These are phyloP conservation scores for Poeciliopsis retropinna DNA, from an alignment of 2,113 vertebrate species.

Conservation along the genomic window DNA sequence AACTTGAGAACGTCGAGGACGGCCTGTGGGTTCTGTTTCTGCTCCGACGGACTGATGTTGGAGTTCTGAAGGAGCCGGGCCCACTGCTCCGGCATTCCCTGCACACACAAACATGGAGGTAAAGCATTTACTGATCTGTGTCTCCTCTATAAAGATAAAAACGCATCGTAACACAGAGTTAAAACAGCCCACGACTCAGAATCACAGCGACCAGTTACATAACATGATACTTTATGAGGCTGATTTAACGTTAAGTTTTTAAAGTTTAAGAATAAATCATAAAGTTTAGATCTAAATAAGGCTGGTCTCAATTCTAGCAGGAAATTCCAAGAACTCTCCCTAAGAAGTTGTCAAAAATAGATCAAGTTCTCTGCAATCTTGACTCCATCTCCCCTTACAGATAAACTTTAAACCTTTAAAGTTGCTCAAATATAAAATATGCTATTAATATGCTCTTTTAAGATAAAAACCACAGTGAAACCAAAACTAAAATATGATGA, in stretches of 20 bases:
- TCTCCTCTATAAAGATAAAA: neutral
- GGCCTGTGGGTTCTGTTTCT: constrained; percentile 98
- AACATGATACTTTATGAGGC: neutral
- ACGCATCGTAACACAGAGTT: neutral
- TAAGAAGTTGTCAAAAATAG: neutral
- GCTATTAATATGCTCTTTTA: too few species aligned
- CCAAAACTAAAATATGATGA: too few species aligned
- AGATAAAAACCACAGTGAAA: too few species aligned
- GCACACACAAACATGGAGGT: constrained; percentile 39
- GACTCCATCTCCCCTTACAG: neutral
- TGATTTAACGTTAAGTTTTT: neutral
- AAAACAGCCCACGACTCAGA: neutral
- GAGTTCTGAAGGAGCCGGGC: constrained; percentile 95
- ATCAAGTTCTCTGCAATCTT: constrained; percentile 5
- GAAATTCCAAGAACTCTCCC: constrained; percentile 26
- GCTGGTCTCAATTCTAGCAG: constrained; percentile 8
- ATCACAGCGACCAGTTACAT: neutral
- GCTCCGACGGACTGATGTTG: constrained; percentile 96
- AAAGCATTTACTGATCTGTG: neutral
- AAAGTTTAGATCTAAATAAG: neutral
- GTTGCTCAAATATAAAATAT: too few species aligned
- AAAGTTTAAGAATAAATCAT: neutral
- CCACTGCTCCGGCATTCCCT: constrained; percentile 99
- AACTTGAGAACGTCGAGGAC: constrained; percentile 97
- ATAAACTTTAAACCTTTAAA: neutral